Percentiles rank a stretch among this genome's conserved stretches.
These are phyloP conservation scores for Apodemia zela DNA, from an alignment of 2,888 invertebrate genomes.

Conservation along the genomic window DNA sequence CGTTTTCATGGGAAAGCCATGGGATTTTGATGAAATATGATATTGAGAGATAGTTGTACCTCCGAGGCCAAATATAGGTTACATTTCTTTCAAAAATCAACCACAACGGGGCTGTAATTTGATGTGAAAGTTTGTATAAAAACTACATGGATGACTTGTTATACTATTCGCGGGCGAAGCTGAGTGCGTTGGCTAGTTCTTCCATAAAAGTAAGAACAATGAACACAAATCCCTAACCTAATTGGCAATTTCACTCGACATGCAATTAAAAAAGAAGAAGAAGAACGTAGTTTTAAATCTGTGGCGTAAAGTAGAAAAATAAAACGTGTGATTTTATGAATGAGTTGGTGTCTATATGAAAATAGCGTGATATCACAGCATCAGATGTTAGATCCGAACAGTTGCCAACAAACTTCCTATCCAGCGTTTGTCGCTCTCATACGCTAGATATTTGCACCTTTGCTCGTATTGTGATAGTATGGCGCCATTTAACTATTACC, in stretches of 20 bases:
- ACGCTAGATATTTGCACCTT: constrained; percentile 70
- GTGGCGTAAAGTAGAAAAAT: background rate
- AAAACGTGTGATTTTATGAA: constrained; percentile 11
- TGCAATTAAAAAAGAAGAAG: background rate
- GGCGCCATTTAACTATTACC: constrained; percentile 49
- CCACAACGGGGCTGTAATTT: too few species aligned
- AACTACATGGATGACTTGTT: too few species aligned
- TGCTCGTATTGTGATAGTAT: constrained; percentile 48
- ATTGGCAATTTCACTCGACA: background rate
- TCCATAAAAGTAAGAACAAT: too few species aligned
- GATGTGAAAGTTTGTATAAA: too few species aligned
- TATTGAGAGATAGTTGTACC: too few species aligned
- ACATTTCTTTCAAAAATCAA: too few species aligned
- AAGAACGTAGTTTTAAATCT: background rate
- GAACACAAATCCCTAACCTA: background rate
- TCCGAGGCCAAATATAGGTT: too few species aligned
- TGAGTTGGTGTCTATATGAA: constrained; percentile 15
- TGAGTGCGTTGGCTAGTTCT: too few species aligned
- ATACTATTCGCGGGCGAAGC: too few species aligned
- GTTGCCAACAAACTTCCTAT: constrained; percentile 22
- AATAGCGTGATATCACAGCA: constrained; percentile 17
- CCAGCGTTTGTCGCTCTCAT: constrained; percentile 43
- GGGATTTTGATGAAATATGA: too few species aligned
- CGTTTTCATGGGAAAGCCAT: too few species aligned
- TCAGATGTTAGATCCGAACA: constrained; percentile 16